phyloP scores from a whole-genome alignment of 2,113 vertebrate genomes.

The Bos indicus region DNA sequence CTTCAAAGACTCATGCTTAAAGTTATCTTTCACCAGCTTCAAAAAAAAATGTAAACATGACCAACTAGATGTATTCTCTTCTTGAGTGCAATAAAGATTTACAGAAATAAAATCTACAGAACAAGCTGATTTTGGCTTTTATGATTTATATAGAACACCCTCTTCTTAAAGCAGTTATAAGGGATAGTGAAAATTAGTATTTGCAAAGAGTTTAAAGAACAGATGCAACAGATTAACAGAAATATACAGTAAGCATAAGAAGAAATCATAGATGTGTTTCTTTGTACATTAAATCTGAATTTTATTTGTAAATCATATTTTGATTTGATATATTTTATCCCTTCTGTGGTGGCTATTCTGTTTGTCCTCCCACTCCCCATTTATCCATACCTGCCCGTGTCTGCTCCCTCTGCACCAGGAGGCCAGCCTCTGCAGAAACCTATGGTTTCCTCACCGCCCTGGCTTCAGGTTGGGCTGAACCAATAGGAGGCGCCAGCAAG shows the following conservation, averaged over 20 bases:
- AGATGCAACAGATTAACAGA: neutral
- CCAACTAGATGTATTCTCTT: neutral
- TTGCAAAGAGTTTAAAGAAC: neutral
- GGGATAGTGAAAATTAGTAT: slow-evolving; percentile 25
- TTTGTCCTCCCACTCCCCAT: neutral
- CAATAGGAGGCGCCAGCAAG: neutral
- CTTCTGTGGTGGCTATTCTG: neutral
- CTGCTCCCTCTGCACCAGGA: neutral
- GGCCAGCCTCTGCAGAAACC: neutral
- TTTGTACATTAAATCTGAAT: slow-evolving; percentile 1
- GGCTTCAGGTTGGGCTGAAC: neutral
- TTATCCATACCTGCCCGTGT: too few relatives aligned
- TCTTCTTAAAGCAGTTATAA: neutral
- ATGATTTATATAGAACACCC: neutral
- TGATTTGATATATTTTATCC: neutral
- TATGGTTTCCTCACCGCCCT: neutral
- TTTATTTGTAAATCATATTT: neutral
- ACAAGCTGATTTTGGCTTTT: slow-evolving; percentile 12
- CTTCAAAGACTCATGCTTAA: slow-evolving; percentile 55
- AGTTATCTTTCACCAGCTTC: slow-evolving; percentile 48
- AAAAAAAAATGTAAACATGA: slow-evolving; percentile 55
- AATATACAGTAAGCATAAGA: neutral
- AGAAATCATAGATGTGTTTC: neutral
- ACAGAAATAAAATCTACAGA: slow-evolving; percentile 29
- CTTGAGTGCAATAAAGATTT: slow-evolving; percentile 35